These are phyloP conservation scores for Myrmecophaga tridactyla DNA, from an alignment of 2,113 vertebrate genomes.

Conservation along the genomic window DNA sequence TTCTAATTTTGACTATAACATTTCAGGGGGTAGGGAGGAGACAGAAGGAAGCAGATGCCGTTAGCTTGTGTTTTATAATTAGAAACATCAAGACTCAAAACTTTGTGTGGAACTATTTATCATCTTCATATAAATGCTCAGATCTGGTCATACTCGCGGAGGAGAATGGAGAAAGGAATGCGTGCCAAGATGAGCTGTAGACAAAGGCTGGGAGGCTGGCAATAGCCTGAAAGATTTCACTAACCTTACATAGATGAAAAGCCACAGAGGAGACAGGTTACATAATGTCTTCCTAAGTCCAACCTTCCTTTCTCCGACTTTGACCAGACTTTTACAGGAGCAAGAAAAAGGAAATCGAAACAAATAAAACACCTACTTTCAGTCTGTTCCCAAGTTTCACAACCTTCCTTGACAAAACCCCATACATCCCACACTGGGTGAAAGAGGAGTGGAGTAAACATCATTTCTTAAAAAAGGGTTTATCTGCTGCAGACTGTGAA, in stretches of 20 bases:
- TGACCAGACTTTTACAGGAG: background rate
- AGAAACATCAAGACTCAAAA: background rate
- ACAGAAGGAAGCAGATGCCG: background rate
- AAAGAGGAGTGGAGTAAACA: background rate
- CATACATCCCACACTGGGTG: background rate
- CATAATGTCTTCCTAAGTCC: too few species aligned
- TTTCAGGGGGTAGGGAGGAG: background rate
- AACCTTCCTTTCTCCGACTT: too few species aligned
- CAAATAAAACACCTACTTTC: background rate
- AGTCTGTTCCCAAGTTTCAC: background rate
- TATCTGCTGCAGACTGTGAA: background rate
- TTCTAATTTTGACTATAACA: background rate
- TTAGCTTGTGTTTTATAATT: background rate
- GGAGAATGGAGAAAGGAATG: background rate
- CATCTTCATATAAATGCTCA: background rate
- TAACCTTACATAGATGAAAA: background rate
- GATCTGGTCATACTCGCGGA: background rate
- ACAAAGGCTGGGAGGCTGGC: background rate
- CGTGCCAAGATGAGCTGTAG: background rate
- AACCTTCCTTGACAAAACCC: background rate
- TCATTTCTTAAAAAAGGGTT: background rate
- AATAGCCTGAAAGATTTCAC: background rate
- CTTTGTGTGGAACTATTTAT: background rate
- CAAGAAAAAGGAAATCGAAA: background rate
- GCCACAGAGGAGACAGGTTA: background rate